Conservation (phyloP, 2,797 vertebrate species). For the Rhadinocentrus ornatus region DNA sequence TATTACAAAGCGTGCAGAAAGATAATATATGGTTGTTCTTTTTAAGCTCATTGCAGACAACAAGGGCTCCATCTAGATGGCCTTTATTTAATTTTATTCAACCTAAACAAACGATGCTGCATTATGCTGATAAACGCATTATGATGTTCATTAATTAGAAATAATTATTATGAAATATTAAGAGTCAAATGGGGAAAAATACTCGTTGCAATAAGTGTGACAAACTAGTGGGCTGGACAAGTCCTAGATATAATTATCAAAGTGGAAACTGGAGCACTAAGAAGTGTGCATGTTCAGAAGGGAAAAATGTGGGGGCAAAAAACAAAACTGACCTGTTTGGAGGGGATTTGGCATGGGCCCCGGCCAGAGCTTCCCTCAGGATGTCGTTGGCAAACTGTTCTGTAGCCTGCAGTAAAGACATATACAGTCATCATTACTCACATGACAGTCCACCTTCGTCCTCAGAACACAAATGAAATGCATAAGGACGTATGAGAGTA, state of each 20-base stretch:
- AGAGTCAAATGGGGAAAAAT: neutral
- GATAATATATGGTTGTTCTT: no score
- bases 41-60: neutral
- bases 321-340: slow-evolving; percentile 89
- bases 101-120: neutral
- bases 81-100: neutral
- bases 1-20: no score
- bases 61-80: neutral
- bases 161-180: neutral
- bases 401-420: slow-evolving; percentile 84
- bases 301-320: neutral
- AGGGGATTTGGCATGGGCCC: slow-evolving; percentile 88
- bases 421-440: slow-evolving; percentile 9
- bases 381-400: slow-evolving; percentile 95
- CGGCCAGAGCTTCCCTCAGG: slow-evolving; percentile 91
- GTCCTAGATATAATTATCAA: neutral
- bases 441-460: slow-evolving; percentile 8
- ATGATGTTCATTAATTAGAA: neutral
- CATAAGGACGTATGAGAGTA: neutral
- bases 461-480: slow-evolving; percentile 39
- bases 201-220: neutral
- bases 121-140: neutral
- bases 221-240: neutral
- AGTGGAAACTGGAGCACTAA: slow-evolving; percentile 35
- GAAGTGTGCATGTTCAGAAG: slow-evolving; percentile 23